These are phyloP conservation scores for Camponotus vicinus DNA, from an alignment of 1,140 invertebrate species.

Conservation along the genomic window DNA sequence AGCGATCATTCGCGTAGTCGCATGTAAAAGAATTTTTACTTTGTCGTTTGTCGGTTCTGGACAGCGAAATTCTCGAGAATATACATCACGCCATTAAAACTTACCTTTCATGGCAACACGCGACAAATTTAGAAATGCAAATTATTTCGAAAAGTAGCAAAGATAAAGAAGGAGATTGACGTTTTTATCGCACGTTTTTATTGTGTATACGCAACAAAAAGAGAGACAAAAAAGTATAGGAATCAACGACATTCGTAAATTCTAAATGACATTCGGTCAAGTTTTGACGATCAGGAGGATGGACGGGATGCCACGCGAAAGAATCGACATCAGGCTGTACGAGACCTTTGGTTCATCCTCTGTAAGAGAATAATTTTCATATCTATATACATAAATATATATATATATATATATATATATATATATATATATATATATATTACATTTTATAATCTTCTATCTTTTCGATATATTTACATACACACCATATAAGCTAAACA, in stretches of 20 bases:
- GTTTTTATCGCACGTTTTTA: not conserved
- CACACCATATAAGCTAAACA: constrained; percentile 18
- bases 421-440: constrained; percentile 24
- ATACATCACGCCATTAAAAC: not conserved
- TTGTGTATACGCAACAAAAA: not conserved
- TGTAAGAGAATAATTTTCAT: constrained; percentile 69
- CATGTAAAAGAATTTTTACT: not conserved
- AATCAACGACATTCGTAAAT: constrained; percentile 38
- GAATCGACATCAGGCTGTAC: constrained; percentile 45
- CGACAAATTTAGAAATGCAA: constrained; percentile 14
- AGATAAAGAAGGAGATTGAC: constrained; percentile 18
- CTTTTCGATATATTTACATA: constrained; percentile 31
- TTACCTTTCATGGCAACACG: not conserved
- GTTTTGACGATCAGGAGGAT: constrained; percentile 55
- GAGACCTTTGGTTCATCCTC: constrained; percentile 66
- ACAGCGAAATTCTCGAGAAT: not conserved
- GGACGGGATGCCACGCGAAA: constrained; percentile 25
- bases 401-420: too few relatives aligned
- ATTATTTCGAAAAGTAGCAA: not conserved
- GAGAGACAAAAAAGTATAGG: constrained; percentile 35
- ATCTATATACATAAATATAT: constrained; percentile 1
- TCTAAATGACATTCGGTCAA: constrained; percentile 36
- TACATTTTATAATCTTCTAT: constrained; percentile 18
- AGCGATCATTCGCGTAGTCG: not conserved
- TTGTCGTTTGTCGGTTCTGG: not conserved